Percentiles rank a stretch among this genome's conserved stretches.
Evolutionary conservation across 2,797 vertebrate genomes (phyloP).

Genomic region (Propithecus deckenii): DNA sequence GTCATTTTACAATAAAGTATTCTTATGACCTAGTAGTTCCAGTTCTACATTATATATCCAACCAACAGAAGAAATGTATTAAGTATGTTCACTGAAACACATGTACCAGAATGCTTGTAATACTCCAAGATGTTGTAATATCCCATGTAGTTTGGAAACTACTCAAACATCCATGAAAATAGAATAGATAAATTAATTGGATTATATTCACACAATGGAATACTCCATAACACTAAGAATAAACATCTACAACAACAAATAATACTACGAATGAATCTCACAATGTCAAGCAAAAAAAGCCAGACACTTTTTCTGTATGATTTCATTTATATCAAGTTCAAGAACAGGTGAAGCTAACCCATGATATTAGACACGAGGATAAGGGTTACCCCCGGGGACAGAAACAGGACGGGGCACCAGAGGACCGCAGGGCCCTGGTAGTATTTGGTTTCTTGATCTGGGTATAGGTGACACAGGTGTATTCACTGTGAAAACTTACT

Average conservation of each 20-base stretch:
- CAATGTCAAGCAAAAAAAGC: background rate
- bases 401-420: background rate
- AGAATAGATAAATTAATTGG: background rate
- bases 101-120: background rate
- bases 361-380: background rate
- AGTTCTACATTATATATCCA: background rate
- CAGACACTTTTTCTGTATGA: background rate
- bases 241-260: background rate
- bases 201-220: background rate
- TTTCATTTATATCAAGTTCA: background rate
- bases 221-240: accelerated
- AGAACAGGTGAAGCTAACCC: background rate
- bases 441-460: background rate
- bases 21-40: background rate
- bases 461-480: background rate
- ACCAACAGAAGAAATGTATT: background rate
- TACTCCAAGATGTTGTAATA: background rate
- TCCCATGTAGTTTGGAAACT: background rate
- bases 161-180: background rate
- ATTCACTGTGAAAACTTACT: background rate
- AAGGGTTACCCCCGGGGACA: background rate
- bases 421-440: background rate
- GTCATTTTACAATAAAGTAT: constrained; percentile 13
- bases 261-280: background rate
- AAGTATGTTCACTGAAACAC: background rate